phyloP scores from a whole-genome alignment of 2,797 vertebrate species.

The Nannoperca australis region DNA sequence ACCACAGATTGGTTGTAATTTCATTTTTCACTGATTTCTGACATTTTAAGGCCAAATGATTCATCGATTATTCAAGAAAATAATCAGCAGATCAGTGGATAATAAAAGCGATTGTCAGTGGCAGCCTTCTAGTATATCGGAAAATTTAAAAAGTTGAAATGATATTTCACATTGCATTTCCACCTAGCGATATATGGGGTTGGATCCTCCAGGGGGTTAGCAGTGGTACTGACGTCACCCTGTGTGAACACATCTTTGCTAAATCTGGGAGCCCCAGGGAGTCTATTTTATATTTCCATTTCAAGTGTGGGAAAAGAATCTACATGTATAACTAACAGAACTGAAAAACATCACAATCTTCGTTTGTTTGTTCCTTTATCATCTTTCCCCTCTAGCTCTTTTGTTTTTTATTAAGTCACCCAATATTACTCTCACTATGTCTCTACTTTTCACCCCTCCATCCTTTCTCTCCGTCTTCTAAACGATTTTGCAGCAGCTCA shows the following conservation, averaged over 20 bases:
- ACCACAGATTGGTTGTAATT: not conserved
- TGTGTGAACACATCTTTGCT: constrained; percentile 62
- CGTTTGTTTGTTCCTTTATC: constrained; percentile 36
- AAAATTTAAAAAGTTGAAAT: not conserved
- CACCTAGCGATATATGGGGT: constrained; percentile 8
- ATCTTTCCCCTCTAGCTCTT: not conserved
- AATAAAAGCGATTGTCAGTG: not conserved
- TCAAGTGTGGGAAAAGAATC: constrained; percentile 75
- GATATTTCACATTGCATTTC: not conserved
- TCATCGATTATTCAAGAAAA: not conserved
- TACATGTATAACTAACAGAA: constrained; percentile 44
- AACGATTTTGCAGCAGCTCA: constrained; percentile 33
- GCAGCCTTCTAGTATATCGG: not conserved
- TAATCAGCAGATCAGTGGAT: not conserved
- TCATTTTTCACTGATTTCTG: not conserved
- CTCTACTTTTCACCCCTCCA: constrained; percentile 7
- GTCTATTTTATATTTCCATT: constrained; percentile 67
- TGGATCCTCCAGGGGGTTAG: constrained; percentile 36
- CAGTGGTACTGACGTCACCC: constrained; percentile 50
- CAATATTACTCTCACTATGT: constrained; percentile 30
- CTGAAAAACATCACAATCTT: constrained; percentile 24
- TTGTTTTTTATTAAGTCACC: constrained; percentile 23
- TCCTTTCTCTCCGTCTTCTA: constrained; percentile 13
- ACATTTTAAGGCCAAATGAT: not conserved
- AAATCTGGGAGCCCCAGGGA: constrained; percentile 68